Conservation (phyloP, 2,888 invertebrate species). For the Idaea aversata region DNA sequence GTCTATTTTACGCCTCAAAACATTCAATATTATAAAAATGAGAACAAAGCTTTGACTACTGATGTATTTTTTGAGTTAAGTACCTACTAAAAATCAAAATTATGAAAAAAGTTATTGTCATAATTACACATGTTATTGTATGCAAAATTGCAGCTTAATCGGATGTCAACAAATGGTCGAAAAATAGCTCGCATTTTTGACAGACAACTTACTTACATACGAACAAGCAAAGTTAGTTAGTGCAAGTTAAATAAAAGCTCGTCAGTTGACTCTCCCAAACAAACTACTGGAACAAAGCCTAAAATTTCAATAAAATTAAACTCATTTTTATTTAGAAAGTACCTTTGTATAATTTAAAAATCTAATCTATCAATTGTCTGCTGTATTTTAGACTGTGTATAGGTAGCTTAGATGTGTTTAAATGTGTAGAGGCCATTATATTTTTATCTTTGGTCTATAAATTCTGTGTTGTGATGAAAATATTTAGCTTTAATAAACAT, state of each 20-base stretch:
- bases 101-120: no score
- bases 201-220: no score
- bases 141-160: no score
- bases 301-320: neutral
- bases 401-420: conserved; percentile 9
- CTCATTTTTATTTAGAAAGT: neutral
- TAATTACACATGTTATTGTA: no score
- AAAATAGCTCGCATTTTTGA: no score
- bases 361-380: neutral
- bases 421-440: conserved; percentile 19
- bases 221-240: no score
- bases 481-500: conserved; percentile 46
- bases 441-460: conserved; percentile 29
- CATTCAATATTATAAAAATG: neutral
- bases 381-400: neutral
- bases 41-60: neutral
- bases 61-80: no score
- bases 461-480: conserved; percentile 61
- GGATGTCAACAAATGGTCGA: no score
- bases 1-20: neutral
- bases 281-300: no score
- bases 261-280: no score
- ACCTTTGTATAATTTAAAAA: neutral
- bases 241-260: no score
- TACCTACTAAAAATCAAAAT: no score